phyloP scores from a whole-genome alignment of 2,888 invertebrate species.

The Polydrusus pterygomalis region DNA sequence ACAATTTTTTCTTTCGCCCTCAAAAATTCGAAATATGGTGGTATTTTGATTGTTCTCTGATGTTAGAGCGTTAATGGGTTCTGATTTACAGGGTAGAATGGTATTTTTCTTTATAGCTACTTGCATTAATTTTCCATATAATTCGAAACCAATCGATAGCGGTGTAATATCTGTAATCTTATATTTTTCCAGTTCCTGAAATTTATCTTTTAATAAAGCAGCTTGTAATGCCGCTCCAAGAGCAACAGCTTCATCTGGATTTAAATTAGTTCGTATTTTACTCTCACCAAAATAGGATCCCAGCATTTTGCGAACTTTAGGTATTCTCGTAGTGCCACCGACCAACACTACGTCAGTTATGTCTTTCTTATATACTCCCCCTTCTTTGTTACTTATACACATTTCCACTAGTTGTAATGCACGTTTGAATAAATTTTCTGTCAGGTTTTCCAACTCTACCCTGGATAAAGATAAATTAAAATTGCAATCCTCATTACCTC shows the following conservation, averaged over 20 bases:
- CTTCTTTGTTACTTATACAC: conserved; percentile 53
- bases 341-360: conserved; percentile 62
- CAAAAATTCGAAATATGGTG: conserved; percentile 52
- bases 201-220: conserved; percentile 50
- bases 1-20: conserved; percentile 56
- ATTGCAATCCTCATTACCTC: conserved; percentile 55
- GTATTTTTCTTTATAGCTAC: conserved; percentile 59
- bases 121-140: conserved; percentile 55
- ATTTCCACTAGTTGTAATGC: conserved; percentile 57
- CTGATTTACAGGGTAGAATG: conserved; percentile 49
- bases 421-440: conserved; percentile 53
- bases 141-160: conserved; percentile 59
- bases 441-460: conserved; percentile 59
- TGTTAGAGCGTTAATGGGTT: conserved; percentile 35
- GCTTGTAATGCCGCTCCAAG: conserved; percentile 63
- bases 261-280: conserved; percentile 56
- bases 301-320: conserved; percentile 59
- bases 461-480: conserved; percentile 53
- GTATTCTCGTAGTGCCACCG: conserved; percentile 63
- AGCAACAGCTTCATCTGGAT: conserved; percentile 63
- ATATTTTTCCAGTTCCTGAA: conserved; percentile 48
- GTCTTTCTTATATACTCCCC: conserved; percentile 51
- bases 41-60: conserved; percentile 53
- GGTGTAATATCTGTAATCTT: conserved; percentile 60
- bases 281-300: conserved; percentile 56